phyloP scores from a whole-genome alignment of 2,113 vertebrate genomes.

The Agelaius tricolor region DNA sequence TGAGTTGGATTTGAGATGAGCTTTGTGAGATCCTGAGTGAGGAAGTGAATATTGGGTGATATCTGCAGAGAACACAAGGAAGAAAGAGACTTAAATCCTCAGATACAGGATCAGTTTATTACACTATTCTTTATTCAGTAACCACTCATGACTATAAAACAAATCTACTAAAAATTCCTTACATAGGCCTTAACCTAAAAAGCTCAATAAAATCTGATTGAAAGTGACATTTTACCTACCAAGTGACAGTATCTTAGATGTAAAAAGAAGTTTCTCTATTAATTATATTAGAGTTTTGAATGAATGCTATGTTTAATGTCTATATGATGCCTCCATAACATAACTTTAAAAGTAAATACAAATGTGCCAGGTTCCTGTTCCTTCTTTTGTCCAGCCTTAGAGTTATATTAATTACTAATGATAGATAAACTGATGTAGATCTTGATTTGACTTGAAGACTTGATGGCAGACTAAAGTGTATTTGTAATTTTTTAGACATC shows the following conservation, averaged over 20 bases:
- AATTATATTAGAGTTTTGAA: not conserved
- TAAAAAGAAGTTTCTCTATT: not conserved
- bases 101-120: not conserved
- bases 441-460: not conserved
- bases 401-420: not conserved
- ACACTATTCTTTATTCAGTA: not conserved
- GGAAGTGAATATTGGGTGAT: not conserved
- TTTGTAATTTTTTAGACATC: not conserved
- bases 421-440: not conserved
- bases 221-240: not conserved
- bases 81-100: not conserved
- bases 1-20: not conserved
- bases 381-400: not conserved
- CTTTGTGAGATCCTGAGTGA: not conserved
- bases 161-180: not conserved
- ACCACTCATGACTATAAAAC: not conserved
- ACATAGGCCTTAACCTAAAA: not conserved
- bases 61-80: not conserved
- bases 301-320: not conserved
- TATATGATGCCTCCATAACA: not conserved
- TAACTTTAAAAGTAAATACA: not conserved
- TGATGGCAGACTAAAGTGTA: not conserved
- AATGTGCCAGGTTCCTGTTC: not conserved
- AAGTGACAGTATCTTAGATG: not conserved
- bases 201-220: not conserved